Evolutionary conservation across 2,113 vertebrate species (phyloP), one percentile per base, ranked within the genome.

Genomic region (Fulica atra): DNA sequence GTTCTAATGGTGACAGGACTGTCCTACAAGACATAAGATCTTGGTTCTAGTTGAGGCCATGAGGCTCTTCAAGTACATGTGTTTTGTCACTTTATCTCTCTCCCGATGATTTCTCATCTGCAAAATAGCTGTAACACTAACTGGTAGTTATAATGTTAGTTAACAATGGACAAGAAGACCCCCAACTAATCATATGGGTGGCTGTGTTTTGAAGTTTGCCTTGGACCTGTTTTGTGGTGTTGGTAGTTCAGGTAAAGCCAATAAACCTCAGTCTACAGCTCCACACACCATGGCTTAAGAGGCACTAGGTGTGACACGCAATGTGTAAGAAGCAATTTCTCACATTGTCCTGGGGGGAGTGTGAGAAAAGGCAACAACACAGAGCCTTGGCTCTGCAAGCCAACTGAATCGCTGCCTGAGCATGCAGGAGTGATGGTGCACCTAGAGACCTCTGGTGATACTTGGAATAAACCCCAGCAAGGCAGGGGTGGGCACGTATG

Each of bases 1-100:
- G 31, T 92, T 92, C 92, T 91, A 89, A 92, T 89, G 90, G 83
- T 91, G 83, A 89, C 81, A 96, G 59, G 73, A 72, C 86, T 91
- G 72, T 82, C 92, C 85, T 85, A 81, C 36, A 86, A 72, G 72
- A 85, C 81, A 56, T 42, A 81, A 92, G 78, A 96, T 53, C 73
- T 87, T 69, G 65, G 61, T 87, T 94, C 77, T 89, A 59, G 54
- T 15, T 87, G 31, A 89, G 83, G 50, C 65, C 33, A 8, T 1
- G 4, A 80, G 48, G 40, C n/a, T 92, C 76, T 84, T 84, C 63
- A 54, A 76, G 73, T 90, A 91, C 83, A 69, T 19, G 18, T 95
- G 86, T 94, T 96, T 96, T 81, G 82, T 63, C 66, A 84, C 80
- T 86, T 94, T 92, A 90, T 79, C 88, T 78, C 53, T 86, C 76